A percentile compares a stretch with the other conserved stretches of the same genome.
Evolutionary conservation across 2,888 invertebrate genomes (phyloP).

Genomic region (Aproaerema taeniolella): DNA sequence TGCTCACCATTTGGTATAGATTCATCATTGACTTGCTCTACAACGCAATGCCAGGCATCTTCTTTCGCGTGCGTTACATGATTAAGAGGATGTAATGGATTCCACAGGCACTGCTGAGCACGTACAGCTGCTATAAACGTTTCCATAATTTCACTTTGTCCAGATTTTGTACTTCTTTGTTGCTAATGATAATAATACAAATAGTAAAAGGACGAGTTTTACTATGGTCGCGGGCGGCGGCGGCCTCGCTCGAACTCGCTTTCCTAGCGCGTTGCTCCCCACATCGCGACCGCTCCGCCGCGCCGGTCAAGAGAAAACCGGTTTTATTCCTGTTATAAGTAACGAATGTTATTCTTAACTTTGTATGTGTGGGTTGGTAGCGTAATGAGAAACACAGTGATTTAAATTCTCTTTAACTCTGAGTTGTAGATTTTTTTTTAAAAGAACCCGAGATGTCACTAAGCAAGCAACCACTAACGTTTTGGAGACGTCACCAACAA

Average conservation of each 20-base stretch:
- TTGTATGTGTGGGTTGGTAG: too few relatives aligned
- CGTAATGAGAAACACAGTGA: too few relatives aligned
- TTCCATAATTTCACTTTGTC: conserved; percentile 42
- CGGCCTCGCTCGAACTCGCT: conserved; percentile 36
- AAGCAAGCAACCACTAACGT: too few relatives aligned
- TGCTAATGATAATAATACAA: too few relatives aligned
- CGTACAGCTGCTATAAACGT: conserved; percentile 59
- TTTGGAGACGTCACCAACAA: too few relatives aligned
- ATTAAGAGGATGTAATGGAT: conserved; percentile 59
- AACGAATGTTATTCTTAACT: too few relatives aligned
- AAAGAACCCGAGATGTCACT: too few relatives aligned
- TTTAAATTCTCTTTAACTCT: too few relatives aligned
- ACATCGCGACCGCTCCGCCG: conserved; percentile 27
- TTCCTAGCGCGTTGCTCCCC: conserved; percentile 33
- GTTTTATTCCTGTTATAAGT: conserved; percentile 34
- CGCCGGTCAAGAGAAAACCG: conserved; percentile 52
- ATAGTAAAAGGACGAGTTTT: too few relatives aligned
- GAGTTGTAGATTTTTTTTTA: too few relatives aligned
- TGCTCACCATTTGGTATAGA: conserved; percentile 54
- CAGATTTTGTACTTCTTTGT: too few relatives aligned
- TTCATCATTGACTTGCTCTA: conserved; percentile 46
- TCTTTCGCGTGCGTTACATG: conserved; percentile 54
- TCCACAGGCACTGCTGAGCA: conserved; percentile 59
- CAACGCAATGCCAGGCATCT: conserved; percentile 58
- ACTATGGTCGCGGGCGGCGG: conserved; percentile 16